Base-by-base conservation (phyloP, 2,113 vertebrate species). In the Anguilla rostrata region DNA sequence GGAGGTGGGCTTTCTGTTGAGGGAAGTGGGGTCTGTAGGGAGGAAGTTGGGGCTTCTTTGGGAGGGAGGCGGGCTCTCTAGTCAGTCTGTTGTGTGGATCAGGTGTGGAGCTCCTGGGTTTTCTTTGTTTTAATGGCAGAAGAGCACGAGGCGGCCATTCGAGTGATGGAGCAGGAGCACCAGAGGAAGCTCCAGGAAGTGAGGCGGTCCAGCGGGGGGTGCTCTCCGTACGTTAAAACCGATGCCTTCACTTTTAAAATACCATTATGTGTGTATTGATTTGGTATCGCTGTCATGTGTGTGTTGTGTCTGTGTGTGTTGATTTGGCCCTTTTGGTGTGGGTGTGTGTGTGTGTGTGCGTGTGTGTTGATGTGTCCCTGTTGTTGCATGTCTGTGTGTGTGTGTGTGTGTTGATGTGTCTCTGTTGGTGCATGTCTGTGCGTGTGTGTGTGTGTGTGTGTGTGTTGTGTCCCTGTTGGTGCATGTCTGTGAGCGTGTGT, bases 71-170 rank as follows among this genome's bases (percentile, higher is more conserved):
- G n/a, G 7, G 7, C 14, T 40, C 34, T 86, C 5, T 86, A 56
- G 14, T 85, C 5, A 84, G 41, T 81, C 87, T 26, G 88, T 6
- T 56, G 34, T 41, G 16, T 60, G 53, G 12, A n/a, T 39, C 18
- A 20, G 20, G 22, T 34, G n/a, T 22, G 39, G 82, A 15, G 14
- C 29, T 22, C 66, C 8, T 71, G 60, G 4, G 7, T 22, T 43
- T 20, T 71, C 34, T 85, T 43, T 29, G 26, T 16, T 34, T 0
- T 80, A 26, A 63, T 88, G 89, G 39, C 53, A 96, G 95, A 93
- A 34, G 94, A 95, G 41, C 93, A 95, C n/a, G 92, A 94, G 83
- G 88, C 87, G 53, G 85, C 85, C 26, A 78, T 93, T 40, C 87
- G 89, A 40, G 93, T 89, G 85, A 86, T 84, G 11, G 91, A 90